These are phyloP conservation scores for Cromileptes altivelis DNA, from an alignment of 2,113 vertebrate species.

Conservation along the genomic window DNA sequence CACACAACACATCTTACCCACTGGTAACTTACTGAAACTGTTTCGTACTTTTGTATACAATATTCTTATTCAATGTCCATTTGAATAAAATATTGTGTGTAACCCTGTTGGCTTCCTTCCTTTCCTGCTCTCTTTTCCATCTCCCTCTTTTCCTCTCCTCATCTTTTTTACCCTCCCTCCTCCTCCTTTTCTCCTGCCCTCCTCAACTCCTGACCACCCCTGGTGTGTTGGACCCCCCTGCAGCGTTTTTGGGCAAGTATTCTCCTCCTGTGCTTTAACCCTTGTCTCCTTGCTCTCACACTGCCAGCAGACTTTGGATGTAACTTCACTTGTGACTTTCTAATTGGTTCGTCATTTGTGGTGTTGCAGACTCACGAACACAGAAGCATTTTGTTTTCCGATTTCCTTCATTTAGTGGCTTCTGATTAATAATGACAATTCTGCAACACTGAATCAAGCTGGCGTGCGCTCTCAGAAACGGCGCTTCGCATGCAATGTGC, in stretches of 20 bases:
- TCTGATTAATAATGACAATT: slow-evolving; percentile 60
- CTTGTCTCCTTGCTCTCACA: slow-evolving; percentile 9
- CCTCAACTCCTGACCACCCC: slow-evolving; percentile 86
- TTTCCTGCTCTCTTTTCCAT: slow-evolving; percentile 38
- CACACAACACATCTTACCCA: neutral
- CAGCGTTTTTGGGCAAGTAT: slow-evolving; percentile 83
- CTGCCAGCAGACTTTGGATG: slow-evolving; percentile 46
- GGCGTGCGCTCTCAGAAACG: slow-evolving; percentile 42
- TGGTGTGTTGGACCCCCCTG: slow-evolving; percentile 78
- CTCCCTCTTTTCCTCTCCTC: slow-evolving; percentile 45
- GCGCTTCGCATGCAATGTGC: slow-evolving; percentile 62
- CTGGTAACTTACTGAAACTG: slow-evolving; percentile 2
- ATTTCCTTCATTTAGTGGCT: slow-evolving; percentile 29
- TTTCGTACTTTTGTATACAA: slow-evolving; percentile 49
- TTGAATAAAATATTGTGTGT: slow-evolving; percentile 85
- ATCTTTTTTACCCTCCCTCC: slow-evolving; percentile 34
- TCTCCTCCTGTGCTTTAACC: slow-evolving; percentile 62
- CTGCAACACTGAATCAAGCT: slow-evolving; percentile 40
- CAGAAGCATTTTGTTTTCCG: slow-evolving; percentile 30
- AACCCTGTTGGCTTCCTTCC: slow-evolving; percentile 63
- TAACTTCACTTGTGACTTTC: neutral
- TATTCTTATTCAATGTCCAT: slow-evolving; percentile 80
- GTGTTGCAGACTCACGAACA: neutral
- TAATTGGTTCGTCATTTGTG: neutral
- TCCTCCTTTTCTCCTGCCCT: slow-evolving; percentile 44